phyloP scores from a whole-genome alignment of 2,797 vertebrate genomes.

The Potorous gilbertii region DNA sequence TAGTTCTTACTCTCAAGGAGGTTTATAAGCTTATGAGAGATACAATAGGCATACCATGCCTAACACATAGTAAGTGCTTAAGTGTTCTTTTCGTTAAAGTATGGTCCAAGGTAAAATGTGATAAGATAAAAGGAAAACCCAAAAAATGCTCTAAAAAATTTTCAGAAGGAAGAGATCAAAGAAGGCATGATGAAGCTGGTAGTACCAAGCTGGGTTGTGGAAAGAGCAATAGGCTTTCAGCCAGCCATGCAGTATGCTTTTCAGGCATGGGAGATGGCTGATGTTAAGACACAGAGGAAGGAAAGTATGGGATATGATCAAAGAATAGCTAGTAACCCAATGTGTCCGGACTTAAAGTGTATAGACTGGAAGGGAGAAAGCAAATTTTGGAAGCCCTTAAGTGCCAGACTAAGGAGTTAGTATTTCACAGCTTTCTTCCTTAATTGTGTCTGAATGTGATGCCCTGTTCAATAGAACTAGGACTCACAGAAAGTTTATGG shows the following conservation, averaged over 20 bases:
- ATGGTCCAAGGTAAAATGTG: background rate
- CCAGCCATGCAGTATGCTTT: background rate
- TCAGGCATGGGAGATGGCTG: background rate
- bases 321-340: background rate
- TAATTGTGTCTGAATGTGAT: background rate
- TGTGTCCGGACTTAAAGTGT: background rate
- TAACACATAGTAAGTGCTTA: background rate
- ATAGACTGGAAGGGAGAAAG: background rate
- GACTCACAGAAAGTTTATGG: background rate
- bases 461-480: rapidly evolving
- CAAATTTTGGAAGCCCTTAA: background rate
- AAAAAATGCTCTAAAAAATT: background rate
- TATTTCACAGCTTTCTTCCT: background rate
- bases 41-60: background rate
- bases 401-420: background rate
- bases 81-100: background rate
- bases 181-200: background rate
- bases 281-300: background rate
- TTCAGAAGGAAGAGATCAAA: background rate
- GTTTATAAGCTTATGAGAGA: background rate
- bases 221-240: background rate
- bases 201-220: background rate
- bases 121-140: background rate
- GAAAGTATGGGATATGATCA: background rate
- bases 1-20: background rate